A percentile compares a stretch with the other conserved stretches of the same genome.
phyloP scores from a whole-genome alignment of 2,888 invertebrate species.

The Timema cristinae region DNA sequence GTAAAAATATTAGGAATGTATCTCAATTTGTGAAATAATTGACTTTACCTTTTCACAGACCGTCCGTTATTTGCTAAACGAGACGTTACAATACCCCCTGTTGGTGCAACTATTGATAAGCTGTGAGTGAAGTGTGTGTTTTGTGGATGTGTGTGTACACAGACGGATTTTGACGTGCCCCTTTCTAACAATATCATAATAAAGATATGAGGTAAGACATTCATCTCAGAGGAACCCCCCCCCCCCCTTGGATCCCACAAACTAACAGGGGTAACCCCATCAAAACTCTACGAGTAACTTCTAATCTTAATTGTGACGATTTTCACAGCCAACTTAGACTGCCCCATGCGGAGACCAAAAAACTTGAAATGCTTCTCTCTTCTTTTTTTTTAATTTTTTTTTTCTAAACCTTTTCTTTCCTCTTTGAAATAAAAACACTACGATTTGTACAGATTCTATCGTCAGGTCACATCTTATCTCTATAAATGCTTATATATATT shows the following conservation, averaged over 20 bases:
- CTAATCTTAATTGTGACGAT: conserved; percentile 26
- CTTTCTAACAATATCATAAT: conserved; percentile 14
- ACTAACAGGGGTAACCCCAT: conserved; percentile 18
- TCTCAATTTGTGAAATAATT: too few species aligned
- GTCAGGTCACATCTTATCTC: not conserved
- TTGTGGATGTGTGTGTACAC: not conserved
- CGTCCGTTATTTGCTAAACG: too few species aligned
- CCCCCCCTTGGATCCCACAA: conserved; percentile 11
- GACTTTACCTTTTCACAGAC: too few species aligned
- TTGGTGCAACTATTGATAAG: conserved; percentile 3
- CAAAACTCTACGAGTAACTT: conserved; percentile 12
- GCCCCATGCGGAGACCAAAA: not conserved
- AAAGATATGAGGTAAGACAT: conserved; percentile 14
- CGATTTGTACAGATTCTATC: conserved; percentile 16
- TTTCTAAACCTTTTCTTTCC: too few species aligned
- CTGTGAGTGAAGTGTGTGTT: not conserved
- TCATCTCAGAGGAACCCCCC: conserved; percentile 14
- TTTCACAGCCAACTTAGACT: conserved; percentile 19
- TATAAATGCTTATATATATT: too few species aligned
- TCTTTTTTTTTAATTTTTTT: too few species aligned
- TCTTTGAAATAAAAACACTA: not conserved
- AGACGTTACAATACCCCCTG: not conserved
- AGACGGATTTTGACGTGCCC: conserved; percentile 2
- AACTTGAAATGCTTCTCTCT: not conserved
- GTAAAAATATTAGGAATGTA: too few species aligned